Base-by-base conservation (phyloP, 2,888 invertebrate genomes). In the Leptura quadrifasciata region DNA sequence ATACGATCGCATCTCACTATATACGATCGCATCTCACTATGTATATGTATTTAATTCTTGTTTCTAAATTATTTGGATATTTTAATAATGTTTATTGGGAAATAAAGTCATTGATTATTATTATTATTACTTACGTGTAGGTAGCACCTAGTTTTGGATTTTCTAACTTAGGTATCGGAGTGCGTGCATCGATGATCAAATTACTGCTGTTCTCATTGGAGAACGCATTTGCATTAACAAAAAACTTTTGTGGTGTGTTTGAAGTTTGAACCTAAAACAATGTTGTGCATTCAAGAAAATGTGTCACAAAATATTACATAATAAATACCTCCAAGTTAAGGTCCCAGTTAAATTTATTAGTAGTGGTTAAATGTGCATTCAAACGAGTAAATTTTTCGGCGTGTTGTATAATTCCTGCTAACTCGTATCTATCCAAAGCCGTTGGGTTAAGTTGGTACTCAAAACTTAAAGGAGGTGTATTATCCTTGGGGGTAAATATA, bases 341-440 rank as follows among this genome's bases (percentile, higher is more conserved):
- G 79, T 91, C 89, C 89, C 90, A 90, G 77, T 90, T 89, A 20
- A 88, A 85, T 78, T 85, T 85, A 67, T 87, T 86, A 47, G 85
- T 84, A 4, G 88, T 79, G 20, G 87, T 87, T 76, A 90, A 89
- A 27, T 89, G 88, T 17, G 86, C 87, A 75, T 85, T 83, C 75
- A 88, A 84, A 82, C 89, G 89, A 70, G 89, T 89, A 87, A 89
- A 90, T 80, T 88, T 89, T 18, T 89, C 88, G 77, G 89, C 88
- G 84, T 90, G 89, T 70, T 88, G 80, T 77, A 88, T 67, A 61
- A 80, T 83, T 58, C 86, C 84, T 72, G 80, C 78, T 80, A 88
- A 79, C 75, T 83, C 83, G 80, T 87, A 87, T 77, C 85, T 84
- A 67, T 83, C 80, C 67, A 84, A 75, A 21, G 65, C 64, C 72